Percentiles rank a stretch among this genome's conserved stretches.
Evolutionary conservation across 2,888 invertebrate species (phyloP).

Genomic region (Doris montereyensis): DNA sequence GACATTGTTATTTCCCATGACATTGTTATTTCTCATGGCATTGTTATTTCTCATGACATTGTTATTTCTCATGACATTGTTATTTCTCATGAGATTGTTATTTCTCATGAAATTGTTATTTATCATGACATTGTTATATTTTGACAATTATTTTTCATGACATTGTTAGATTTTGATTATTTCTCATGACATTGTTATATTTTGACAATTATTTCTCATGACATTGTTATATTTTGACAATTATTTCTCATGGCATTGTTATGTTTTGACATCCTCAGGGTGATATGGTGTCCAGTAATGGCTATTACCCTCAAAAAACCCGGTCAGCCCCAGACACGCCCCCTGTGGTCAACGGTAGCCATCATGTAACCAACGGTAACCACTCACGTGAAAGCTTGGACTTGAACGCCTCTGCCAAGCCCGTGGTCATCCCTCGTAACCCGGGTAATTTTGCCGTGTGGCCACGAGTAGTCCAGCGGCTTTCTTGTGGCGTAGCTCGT

Average conservation of each 20-base stretch:
- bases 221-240: neutral
- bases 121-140: neutral
- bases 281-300: slow-evolving; percentile 42
- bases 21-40: too few relatives aligned
- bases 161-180: slow-evolving; percentile 4
- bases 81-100: neutral
- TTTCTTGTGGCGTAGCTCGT: too few relatives aligned
- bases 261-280: slow-evolving; percentile 22
- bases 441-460: too few relatives aligned
- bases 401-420: neutral
- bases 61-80: too few relatives aligned
- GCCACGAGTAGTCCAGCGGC: too few relatives aligned
- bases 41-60: too few relatives aligned
- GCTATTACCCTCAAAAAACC: slow-evolving; percentile 38
- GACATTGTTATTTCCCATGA: too few relatives aligned
- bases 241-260: neutral
- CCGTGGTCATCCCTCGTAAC: slow-evolving; percentile 38
- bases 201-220: neutral
- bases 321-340: slow-evolving; percentile 40
- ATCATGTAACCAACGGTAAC: slow-evolving; percentile 26
- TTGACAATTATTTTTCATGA: neutral
- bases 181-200: too few relatives aligned
- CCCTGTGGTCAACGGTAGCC: slow-evolving; percentile 31
- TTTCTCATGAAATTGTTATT: too few relatives aligned
- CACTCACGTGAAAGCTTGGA: neutral